phyloP scores from a whole-genome alignment of 2,888 invertebrate genomes.

The Caenorhabditis sp. region DNA sequence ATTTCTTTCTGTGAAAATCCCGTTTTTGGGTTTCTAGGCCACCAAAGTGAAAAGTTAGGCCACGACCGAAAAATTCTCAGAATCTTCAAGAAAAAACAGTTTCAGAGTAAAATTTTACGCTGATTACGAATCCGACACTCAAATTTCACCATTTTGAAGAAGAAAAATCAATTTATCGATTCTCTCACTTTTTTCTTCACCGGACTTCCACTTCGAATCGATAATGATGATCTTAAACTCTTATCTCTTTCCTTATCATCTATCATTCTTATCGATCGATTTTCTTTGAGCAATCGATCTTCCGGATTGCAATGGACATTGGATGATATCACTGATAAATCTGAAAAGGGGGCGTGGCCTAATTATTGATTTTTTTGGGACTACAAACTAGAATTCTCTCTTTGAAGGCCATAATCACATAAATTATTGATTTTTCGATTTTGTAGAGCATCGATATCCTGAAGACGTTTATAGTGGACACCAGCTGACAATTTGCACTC shows the following conservation, averaged over 20 bases:
- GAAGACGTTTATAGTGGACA: slow-evolving; percentile 38
- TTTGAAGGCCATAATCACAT: slow-evolving; percentile 20
- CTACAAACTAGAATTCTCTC: slow-evolving; percentile 38
- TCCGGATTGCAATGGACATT: slow-evolving; percentile 57
- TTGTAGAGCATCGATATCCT: slow-evolving; percentile 34
- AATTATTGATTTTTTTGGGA: background rate
- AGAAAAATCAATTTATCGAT: background rate
- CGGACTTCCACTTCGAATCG: slow-evolving; percentile 33
- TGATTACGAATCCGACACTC: no score
- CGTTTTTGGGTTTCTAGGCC: background rate
- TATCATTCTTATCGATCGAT: background rate
- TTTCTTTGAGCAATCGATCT: slow-evolving; percentile 33
- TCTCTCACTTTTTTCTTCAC: slow-evolving; percentile 46
- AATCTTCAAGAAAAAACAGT: background rate
- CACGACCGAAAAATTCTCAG: background rate
- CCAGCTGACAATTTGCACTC: slow-evolving; percentile 57
- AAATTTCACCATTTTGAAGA: no score
- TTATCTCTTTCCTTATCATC: slow-evolving; percentile 16
- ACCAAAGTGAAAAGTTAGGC: background rate
- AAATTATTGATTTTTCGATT: slow-evolving; percentile 9
- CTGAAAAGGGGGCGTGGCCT: no score
- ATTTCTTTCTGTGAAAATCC: no score
- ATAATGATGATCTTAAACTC: slow-evolving; percentile 38
- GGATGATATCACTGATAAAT: slow-evolving; percentile 46
- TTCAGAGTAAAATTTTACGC: background rate